Evolutionary conservation across 2,113 vertebrate genomes (phyloP), one percentile per base, ranked within the genome.

Genomic region (Propithecus coquereli): DNA sequence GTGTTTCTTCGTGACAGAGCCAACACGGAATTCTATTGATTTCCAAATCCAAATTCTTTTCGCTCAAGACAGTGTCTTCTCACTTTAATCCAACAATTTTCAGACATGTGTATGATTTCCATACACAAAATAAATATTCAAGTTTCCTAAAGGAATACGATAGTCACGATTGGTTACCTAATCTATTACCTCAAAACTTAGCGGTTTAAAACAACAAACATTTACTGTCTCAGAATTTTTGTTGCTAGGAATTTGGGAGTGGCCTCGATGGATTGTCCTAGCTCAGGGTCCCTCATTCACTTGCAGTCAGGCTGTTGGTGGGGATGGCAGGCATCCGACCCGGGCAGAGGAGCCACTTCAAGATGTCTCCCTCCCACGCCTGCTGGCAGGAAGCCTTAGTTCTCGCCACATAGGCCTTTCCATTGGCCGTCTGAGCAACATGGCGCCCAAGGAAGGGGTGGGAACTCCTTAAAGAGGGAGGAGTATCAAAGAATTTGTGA

Each of bases 11-110:
- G 52, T 43, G 23, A 32, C 25, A 82, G 37, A 63, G 37, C 11
- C 50, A 94, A 61, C 6, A 22, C 13, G n/a, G 63, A 80, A 84
- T 94, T 87, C 40, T 43, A 34, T 13, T 66, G 10, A 52, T 50
- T 91, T 89, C 84, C 57, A 89, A 77, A 65, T 76, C 22, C 34
- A 91, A 43, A 34, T 91, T 96, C 71, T 82, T 93, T 81, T 45
- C 52, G 45, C 37, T 86, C 22, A 27, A 88, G 50, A 40, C 18
- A 90, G 32, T 54, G 22, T 66, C 85, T 87, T 79, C 25, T 70
- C 61, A 30, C 22, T 85, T 87, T 18, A 50, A 12, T 66, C 59
- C 84, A 76, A 57, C 74, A 82, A 45, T 74, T 73, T 91, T 18
- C 82, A 79, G 76, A 80, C 13, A 4, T 9, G 14, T 63, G 8